Conservation (phyloP, 2,888 invertebrate genomes). For the Tanytarsus gracilentus region DNA sequence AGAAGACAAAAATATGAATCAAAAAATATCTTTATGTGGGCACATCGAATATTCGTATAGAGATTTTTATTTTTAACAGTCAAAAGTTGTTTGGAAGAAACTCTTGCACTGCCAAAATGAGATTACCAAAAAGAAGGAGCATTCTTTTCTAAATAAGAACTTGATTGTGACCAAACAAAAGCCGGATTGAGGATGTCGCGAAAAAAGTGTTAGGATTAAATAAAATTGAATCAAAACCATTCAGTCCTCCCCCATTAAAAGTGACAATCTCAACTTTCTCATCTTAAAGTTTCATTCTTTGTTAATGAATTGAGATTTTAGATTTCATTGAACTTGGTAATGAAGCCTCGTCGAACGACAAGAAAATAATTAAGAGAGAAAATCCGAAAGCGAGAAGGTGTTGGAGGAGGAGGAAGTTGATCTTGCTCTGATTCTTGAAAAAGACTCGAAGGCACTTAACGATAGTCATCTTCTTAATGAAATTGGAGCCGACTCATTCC, state of each 20-base stretch:
- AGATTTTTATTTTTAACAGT: slow-evolving; percentile 3
- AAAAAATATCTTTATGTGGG: slow-evolving; percentile 4
- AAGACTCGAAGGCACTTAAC: not conserved
- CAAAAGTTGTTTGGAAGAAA: not conserved
- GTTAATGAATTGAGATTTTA: not conserved
- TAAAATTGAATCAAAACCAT: not conserved
- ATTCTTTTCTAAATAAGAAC: no score
- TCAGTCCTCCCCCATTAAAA: not conserved
- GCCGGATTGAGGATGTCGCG: no score
- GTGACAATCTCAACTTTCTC: not conserved
- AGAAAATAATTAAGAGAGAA: not conserved
- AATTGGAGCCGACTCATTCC: not conserved
- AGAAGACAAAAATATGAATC: slow-evolving; percentile 8
- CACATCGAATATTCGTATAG: no score
- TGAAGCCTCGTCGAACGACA: not conserved
- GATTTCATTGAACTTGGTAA: slow-evolving; percentile 18
- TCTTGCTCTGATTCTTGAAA: slow-evolving; percentile 7
- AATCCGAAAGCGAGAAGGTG: not conserved
- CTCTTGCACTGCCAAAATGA: no score
- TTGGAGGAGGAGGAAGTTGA: slow-evolving; percentile 12
- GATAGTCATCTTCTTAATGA: slow-evolving; percentile 15
- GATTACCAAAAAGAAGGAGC: no score
- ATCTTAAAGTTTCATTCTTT: not conserved
- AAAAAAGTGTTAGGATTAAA: no score
- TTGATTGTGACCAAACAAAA: no score